Base-by-base conservation (phyloP, 2,797 vertebrate genomes). In the Pseudomugil tenellus region DNA sequence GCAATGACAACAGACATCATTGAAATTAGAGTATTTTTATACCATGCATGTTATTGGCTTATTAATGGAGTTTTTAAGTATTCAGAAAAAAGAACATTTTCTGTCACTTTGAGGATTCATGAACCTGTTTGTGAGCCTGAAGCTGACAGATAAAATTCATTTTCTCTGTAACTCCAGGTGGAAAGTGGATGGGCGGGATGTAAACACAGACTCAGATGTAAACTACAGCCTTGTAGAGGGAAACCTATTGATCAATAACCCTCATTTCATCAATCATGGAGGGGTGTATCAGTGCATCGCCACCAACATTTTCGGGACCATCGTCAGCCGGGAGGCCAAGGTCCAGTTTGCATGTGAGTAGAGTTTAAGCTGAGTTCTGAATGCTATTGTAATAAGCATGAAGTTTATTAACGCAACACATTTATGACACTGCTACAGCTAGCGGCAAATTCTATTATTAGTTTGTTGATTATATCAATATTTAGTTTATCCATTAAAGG, bases 291-390 rank as follows among this genome's bases (percentile, higher is more conserved):
- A 97, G 86, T 98, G 96, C 81, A 94, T 95, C 37, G 93, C 96
- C 76, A 93, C 95, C 84, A 98, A 97, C 88, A 85, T 92, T 0
- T 93, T 97, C 0, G 97, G 97, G 78, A 97, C 95, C 0, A 83
- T 97, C 2, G 84, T 97, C 78, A 98, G 96, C 93, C 93, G 94
- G 66, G 94, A 96, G 80, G 96, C 96, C 11, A 92, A 88, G 76
- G 95, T 98, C 61, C 96, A 95, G 78, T 98, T 98, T 92, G 96
- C 96, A 37, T 98, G 97, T 98, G 82, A 98, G 96, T 96, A 39
- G 37, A 16, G 16, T 39, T 17, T 39, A 3, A 39, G 16, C 37
- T 39, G 14, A 39, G 14, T 39, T 39, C 6, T 39, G 3, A 39
- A 17, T 39, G 1, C 16, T 37, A 16, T 14, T 4, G 12, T 39